These are phyloP conservation scores for Enteromius viviparus DNA, from an alignment of 2,797 vertebrate genomes.

Conservation along the genomic window DNA sequence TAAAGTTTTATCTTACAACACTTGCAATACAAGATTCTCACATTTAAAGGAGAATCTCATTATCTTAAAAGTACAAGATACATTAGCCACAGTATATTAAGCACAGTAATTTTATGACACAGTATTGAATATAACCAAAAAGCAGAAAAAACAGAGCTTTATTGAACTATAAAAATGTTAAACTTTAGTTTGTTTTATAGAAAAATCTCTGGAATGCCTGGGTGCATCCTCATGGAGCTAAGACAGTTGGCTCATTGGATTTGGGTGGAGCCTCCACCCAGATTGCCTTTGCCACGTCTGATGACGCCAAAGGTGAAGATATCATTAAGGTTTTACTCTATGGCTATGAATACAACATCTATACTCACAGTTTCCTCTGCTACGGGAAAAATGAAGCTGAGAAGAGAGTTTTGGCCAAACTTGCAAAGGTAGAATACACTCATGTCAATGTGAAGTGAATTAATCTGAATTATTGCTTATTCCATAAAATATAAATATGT, in stretches of 20 bases:
- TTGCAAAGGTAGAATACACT: constrained; percentile 78
- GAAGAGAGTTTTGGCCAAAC: constrained; percentile 81
- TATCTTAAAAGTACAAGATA: neutral
- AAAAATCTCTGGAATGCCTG: constrained; percentile 86
- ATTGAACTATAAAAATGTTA: neutral
- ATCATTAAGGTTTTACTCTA: constrained; percentile 79
- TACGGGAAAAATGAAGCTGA: constrained; percentile 92
- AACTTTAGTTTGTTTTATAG: constrained; percentile 70
- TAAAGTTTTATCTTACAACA: neutral
- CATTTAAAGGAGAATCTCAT: neutral
- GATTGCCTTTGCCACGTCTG: constrained; percentile 84
- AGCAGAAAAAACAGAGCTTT: neutral
- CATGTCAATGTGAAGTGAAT: neutral
- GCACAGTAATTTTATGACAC: neutral
- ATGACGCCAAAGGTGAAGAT: constrained; percentile 62
- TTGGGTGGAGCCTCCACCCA: constrained; percentile 95
- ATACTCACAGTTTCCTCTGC: constrained; percentile 94
- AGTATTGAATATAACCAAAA: neutral
- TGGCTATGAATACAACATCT: constrained; percentile 88
- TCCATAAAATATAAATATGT: neutral
- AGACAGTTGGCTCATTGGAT: constrained; percentile 89
- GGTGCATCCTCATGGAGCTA: constrained; percentile 76
- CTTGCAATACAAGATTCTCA: neutral
- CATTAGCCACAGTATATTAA: neutral
- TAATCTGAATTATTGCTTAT: neutral